phyloP scores from a whole-genome alignment of 2,888 invertebrate species.

The Xylota segnis region DNA sequence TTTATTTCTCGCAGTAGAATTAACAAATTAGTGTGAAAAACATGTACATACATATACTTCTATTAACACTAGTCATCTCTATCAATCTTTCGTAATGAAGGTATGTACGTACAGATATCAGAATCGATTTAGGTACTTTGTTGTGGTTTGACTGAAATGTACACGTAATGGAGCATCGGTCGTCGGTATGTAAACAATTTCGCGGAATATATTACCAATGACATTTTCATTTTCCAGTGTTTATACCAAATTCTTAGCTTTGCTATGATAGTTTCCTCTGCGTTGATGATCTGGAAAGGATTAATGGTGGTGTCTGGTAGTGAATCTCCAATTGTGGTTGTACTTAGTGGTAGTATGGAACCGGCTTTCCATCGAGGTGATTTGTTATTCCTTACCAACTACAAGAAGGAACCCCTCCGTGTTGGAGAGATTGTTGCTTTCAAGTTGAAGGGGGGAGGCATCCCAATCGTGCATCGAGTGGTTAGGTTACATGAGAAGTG shows the following conservation, averaged over 20 bases:
- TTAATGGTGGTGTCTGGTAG: conserved; percentile 99
- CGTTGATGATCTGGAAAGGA: conserved; percentile 99
- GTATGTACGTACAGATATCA: too few relatives aligned
- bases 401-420: conserved; percentile 96
- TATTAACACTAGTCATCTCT: too few relatives aligned
- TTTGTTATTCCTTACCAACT: conserved; percentile 97
- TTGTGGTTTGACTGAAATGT: too few relatives aligned
- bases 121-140: too few relatives aligned
- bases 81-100: too few relatives aligned
- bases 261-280: conserved; percentile 99
- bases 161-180: too few relatives aligned
- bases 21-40: too few relatives aligned
- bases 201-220: too few relatives aligned
- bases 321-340: conserved; percentile 99
- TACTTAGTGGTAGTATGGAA: conserved; percentile 99
- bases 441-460: conserved; percentile 98
- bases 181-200: too few relatives aligned
- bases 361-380: conserved; percentile 99
- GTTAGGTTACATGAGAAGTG: conserved; percentile 98
- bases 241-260: conserved; percentile 98
- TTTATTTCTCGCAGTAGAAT: too few relatives aligned
- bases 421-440: conserved; percentile 99
- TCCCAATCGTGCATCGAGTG: conserved; percentile 99
- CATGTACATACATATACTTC: too few relatives aligned
- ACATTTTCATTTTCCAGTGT: conserved; percentile 86